phyloP scores from a whole-genome alignment of 2,888 invertebrate genomes.

The Strigamia maritima region DNA sequence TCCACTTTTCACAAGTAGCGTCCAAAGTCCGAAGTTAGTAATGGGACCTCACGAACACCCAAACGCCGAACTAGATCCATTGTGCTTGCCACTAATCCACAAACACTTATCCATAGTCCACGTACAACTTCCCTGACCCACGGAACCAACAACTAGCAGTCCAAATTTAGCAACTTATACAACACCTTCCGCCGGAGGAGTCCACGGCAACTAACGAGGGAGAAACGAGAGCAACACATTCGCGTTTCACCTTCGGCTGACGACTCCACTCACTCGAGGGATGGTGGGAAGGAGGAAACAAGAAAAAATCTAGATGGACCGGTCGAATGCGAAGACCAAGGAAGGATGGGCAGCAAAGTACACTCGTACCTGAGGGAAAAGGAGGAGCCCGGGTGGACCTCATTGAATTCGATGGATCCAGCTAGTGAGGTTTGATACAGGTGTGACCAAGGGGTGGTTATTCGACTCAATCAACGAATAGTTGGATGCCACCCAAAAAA shows the following conservation, averaged over 20 bases:
- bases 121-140: background rate
- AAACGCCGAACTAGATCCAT: background rate
- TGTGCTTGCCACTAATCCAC: background rate
- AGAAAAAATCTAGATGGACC: background rate
- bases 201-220: background rate
- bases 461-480: background rate
- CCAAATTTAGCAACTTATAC: slow-evolving; percentile 24
- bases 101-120: background rate
- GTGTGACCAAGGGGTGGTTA: slow-evolving; percentile 13
- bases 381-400: slow-evolving; percentile 17
- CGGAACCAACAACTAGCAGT: background rate
- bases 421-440: background rate
- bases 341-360: background rate
- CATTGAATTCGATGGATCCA: background rate
- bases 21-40: background rate
- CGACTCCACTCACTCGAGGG: background rate
- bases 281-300: background rate
- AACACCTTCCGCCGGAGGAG: background rate
- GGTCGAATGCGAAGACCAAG: background rate
- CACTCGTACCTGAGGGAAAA: background rate
- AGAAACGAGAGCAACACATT: slow-evolving; percentile 6
- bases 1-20: background rate
- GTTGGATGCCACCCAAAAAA: slow-evolving; percentile 10
- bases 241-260: slow-evolving; percentile 11
- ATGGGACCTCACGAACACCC: background rate